Percentiles rank a stretch among this genome's conserved stretches.
Evolutionary conservation across 2,113 vertebrate species (phyloP).

Genomic region (Amblyornis subalaris): DNA sequence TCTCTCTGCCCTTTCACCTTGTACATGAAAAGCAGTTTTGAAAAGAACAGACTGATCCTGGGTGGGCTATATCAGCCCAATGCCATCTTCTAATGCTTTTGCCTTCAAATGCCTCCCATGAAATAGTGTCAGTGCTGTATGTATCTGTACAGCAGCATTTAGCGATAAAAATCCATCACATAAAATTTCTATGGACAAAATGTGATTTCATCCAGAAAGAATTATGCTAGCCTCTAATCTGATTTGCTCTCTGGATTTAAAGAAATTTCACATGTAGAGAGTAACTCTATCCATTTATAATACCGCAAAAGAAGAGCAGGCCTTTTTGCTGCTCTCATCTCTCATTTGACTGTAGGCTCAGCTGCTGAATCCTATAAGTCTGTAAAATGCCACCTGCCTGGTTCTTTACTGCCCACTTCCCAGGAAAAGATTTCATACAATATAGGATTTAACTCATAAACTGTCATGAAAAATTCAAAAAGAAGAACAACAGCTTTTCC

Average conservation of each 20-base stretch:
- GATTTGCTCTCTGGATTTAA: slow-evolving; percentile 50
- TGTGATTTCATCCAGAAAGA: slow-evolving; percentile 5
- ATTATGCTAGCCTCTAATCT: slow-evolving; percentile 44
- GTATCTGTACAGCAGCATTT: background rate
- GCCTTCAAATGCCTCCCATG: background rate
- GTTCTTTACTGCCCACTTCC: background rate
- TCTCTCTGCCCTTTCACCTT: background rate
- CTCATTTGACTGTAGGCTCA: slow-evolving; percentile 11
- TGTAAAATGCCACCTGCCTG: slow-evolving; percentile 28
- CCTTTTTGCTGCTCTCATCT: background rate
- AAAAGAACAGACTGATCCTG: background rate
- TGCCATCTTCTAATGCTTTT: background rate
- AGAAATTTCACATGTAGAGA: slow-evolving; percentile 14
- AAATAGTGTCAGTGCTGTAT: background rate
- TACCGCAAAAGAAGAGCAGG: background rate
- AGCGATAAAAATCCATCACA: slow-evolving; percentile 37
- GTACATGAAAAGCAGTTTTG: background rate
- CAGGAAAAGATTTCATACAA: background rate
- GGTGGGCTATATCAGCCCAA: background rate
- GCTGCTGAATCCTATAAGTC: background rate
- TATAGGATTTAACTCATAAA: background rate
- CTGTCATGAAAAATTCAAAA: background rate
- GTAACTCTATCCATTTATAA: background rate
- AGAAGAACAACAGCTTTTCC: background rate
- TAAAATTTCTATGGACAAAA: slow-evolving; percentile 3